phyloP scores from a whole-genome alignment of 2,113 vertebrate species.

The Chauna torquata region DNA sequence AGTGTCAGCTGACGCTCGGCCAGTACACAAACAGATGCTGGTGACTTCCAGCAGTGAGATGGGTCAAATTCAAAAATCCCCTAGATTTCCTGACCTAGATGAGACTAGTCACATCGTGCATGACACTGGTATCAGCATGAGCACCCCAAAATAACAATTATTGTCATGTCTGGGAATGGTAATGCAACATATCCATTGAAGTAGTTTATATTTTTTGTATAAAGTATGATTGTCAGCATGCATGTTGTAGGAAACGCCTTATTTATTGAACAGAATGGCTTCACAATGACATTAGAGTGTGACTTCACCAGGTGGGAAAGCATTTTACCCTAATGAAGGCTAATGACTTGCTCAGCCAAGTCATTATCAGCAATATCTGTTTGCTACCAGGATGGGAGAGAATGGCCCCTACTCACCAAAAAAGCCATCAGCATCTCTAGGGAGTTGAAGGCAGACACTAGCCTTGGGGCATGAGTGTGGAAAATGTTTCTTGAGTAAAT shows the following conservation, averaged over 20 bases:
- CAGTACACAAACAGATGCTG: background rate
- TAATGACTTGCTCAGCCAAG: slow-evolving; percentile 25
- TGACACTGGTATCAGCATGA: background rate
- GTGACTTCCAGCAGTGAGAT: background rate
- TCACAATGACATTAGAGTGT: background rate
- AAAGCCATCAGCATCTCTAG: background rate
- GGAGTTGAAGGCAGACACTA: background rate
- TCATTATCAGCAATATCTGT: background rate
- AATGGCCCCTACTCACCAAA: background rate
- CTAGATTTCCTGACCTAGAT: background rate
- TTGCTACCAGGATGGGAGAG: background rate
- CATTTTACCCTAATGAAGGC: background rate
- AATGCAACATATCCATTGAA: background rate
- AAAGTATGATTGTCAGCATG: background rate
- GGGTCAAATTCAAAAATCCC: background rate
- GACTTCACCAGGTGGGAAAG: background rate
- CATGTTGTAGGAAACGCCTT: background rate
- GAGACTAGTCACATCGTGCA: background rate
- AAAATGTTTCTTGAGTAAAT: background rate
- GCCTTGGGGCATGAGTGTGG: slow-evolving; percentile 28
- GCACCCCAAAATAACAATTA: background rate
- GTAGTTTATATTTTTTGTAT: background rate
- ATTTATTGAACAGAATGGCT: background rate
- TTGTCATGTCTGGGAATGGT: background rate
- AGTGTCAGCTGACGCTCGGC: background rate